Conservation (phyloP, 2,113 vertebrate genomes). For the Pardalotus punctatus region DNA sequence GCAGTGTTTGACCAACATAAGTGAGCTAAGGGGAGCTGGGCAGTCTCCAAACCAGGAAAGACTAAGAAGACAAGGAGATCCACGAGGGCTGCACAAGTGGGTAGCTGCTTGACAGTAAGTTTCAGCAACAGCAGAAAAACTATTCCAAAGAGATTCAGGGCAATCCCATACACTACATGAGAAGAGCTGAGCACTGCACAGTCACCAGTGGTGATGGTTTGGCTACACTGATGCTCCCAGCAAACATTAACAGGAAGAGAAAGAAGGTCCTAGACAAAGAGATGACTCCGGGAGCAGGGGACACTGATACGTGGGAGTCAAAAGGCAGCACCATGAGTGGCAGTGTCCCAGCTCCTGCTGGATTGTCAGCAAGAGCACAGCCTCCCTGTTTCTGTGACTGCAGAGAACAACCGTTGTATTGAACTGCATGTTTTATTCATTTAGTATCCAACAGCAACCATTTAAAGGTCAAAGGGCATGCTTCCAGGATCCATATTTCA, state of each 20-base stretch:
- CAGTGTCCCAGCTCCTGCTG: neutral
- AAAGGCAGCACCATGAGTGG: neutral
- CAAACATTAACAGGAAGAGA: neutral
- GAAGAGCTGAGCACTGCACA: neutral
- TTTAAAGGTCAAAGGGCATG: neutral
- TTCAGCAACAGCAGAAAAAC: neutral
- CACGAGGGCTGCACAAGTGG: neutral
- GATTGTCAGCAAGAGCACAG: neutral
- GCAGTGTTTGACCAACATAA: neutral
- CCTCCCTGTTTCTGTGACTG: neutral
- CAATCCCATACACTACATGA: accelerated
- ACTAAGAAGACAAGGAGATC: neutral
- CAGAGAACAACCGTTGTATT: neutral
- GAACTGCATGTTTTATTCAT: neutral
- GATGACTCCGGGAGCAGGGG: neutral
- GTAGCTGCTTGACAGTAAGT: neutral
- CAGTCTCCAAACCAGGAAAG: neutral
- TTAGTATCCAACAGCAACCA: neutral
- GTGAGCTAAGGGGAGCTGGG: neutral
- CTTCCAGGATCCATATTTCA: neutral
- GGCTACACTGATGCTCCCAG: neutral
- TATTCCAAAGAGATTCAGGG: accelerated
- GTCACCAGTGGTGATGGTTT: accelerated
- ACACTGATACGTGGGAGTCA: neutral
- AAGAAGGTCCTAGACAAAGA: neutral